Conservation (phyloP, 2,888 invertebrate species). For the Melangyna quadrimaculata region DNA sequence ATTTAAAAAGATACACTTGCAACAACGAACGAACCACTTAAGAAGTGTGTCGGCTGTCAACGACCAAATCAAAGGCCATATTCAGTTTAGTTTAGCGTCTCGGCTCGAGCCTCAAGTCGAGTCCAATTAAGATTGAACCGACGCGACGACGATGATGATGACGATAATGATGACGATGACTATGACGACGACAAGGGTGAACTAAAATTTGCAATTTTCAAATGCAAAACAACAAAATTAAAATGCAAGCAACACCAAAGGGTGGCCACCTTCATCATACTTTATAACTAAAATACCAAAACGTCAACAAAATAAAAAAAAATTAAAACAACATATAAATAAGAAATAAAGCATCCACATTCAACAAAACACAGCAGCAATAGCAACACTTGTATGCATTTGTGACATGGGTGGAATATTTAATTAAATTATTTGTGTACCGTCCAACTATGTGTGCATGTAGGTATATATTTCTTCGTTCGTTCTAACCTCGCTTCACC, state of each 20-base stretch:
- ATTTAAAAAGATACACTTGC: background rate
- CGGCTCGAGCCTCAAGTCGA: conserved; percentile 1
- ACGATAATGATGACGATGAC: no score
- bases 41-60: conserved; percentile 70
- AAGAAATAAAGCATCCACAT: conserved; percentile 29
- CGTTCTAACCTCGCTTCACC: background rate
- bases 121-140: no score
- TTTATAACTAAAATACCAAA: conserved; percentile 26
- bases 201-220: conserved; percentile 60
- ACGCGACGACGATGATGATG: no score
- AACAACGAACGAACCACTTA: conserved; percentile 39
- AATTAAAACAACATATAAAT: background rate
- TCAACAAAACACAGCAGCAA: conserved; percentile 12
- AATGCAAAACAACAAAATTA: conserved; percentile 64
- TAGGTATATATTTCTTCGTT: conserved; percentile 5
- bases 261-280: conserved; percentile 12
- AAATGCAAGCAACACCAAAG: conserved; percentile 54
- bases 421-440: conserved; percentile 67
- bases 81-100: conserved; percentile 22
- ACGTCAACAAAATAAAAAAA: conserved; percentile 11
- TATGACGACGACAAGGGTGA: conserved; percentile 8
- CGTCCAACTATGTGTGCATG: background rate
- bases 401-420: conserved; percentile 67
- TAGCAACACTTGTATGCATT: conserved; percentile 53
- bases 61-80: conserved; percentile 65